These are phyloP conservation scores for Pelecanoides urinatrix DNA, from an alignment of 2,113 vertebrate genomes.

Conservation along the genomic window DNA sequence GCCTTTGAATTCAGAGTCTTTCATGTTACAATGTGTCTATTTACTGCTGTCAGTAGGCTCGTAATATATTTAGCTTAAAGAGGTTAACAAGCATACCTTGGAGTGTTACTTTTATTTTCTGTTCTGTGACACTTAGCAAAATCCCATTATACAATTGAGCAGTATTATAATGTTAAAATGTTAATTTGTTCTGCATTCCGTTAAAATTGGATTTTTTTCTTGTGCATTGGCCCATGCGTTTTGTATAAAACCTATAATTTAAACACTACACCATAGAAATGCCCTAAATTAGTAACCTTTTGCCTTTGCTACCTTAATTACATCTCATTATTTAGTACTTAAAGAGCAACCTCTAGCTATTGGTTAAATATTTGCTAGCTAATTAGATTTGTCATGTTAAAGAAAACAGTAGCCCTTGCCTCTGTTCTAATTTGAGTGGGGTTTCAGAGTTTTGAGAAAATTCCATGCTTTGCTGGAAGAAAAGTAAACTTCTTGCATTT, in stretches of 20 bases:
- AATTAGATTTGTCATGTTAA: slow-evolving; percentile 62
- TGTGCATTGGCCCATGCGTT: slow-evolving; percentile 45
- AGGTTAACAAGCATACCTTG: slow-evolving; percentile 63
- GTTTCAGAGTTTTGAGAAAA: slow-evolving; percentile 32
- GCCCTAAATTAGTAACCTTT: slow-evolving; percentile 67
- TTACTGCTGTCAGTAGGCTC: slow-evolving; percentile 47
- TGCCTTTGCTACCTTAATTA: slow-evolving; percentile 68
- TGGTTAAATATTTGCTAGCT: slow-evolving; percentile 66
- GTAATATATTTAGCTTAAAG: slow-evolving; percentile 25
- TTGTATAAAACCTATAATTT: slow-evolving; percentile 77
- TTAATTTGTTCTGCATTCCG: slow-evolving; percentile 80
- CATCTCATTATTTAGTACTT: slow-evolving; percentile 55
- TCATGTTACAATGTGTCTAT: slow-evolving; percentile 51
- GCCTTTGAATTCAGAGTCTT: slow-evolving; percentile 49
- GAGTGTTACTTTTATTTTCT: slow-evolving; percentile 70
- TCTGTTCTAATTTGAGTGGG: slow-evolving; percentile 36
- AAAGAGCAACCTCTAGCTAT: slow-evolving; percentile 42
- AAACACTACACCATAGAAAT: slow-evolving; percentile 50
- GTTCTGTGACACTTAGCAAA: slow-evolving; percentile 59
- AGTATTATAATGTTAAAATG: slow-evolving; percentile 71
- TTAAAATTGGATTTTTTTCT: slow-evolving; percentile 69
- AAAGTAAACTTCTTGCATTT: neutral
- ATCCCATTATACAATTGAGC: slow-evolving; percentile 50
- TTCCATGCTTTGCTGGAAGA: neutral
- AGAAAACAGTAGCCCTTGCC: slow-evolving; percentile 14